These are phyloP conservation scores for Pluvialis apricaria DNA, from an alignment of 2,113 vertebrate genomes.

Conservation along the genomic window DNA sequence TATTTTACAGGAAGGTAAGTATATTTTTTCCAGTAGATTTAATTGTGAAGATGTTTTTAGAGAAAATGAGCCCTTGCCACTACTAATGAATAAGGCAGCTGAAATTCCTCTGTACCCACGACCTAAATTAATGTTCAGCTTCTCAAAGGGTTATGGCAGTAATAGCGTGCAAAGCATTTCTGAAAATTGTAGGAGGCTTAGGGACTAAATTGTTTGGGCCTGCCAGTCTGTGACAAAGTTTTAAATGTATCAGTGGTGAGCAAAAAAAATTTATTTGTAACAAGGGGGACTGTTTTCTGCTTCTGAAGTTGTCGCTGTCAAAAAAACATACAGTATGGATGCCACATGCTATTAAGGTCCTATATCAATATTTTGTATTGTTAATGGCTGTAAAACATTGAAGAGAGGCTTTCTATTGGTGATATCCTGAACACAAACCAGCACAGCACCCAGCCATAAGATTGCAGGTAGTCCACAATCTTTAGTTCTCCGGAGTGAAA, in stretches of 20 bases:
- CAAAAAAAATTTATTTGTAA: neutral
- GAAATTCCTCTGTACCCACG: neutral
- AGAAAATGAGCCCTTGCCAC: neutral
- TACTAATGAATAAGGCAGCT: neutral
- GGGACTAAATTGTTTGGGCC: neutral
- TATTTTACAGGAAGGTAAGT: neutral
- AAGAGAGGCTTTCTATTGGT: neutral
- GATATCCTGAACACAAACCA: neutral
- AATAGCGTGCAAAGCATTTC: neutral
- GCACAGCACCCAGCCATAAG: neutral
- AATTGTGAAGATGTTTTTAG: neutral
- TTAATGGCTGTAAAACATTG: neutral
- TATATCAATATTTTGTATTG: neutral
- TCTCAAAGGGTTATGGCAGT: neutral
- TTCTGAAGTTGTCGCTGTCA: neutral
- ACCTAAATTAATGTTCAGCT: neutral
- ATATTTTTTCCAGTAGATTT: neutral
- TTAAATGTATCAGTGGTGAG: neutral
- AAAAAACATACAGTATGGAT: rapidly evolving
- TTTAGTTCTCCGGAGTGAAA: neutral
- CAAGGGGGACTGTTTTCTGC: neutral
- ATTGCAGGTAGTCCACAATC: neutral
- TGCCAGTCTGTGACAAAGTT: neutral
- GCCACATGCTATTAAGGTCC: neutral
- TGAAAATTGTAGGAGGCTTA: neutral